phyloP scores from a whole-genome alignment of 2,113 vertebrate species.

The Ellobius talpinus region DNA sequence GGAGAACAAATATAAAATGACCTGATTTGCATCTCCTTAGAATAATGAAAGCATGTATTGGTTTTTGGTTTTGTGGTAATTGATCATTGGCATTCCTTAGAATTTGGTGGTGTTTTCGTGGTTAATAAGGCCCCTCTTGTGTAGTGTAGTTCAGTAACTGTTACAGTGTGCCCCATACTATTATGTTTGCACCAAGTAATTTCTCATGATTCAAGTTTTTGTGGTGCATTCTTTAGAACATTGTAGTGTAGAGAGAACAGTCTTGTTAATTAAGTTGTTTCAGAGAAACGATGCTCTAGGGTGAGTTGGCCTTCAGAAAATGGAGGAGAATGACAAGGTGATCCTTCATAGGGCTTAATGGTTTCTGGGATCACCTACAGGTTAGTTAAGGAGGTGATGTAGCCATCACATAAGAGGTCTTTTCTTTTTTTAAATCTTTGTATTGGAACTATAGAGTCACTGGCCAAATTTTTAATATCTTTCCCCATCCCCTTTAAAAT shows the following conservation, averaged over 20 bases:
- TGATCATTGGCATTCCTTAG: slow-evolving; percentile 20
- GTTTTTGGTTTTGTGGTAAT: slow-evolving; percentile 42
- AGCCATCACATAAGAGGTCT: background rate
- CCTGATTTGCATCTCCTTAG: background rate
- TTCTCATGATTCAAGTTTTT: slow-evolving; percentile 32
- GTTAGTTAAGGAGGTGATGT: slow-evolving; percentile 35
- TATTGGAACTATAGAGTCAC: background rate
- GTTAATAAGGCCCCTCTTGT: slow-evolving; percentile 1
- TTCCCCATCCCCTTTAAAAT: background rate
- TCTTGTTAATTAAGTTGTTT: slow-evolving; percentile 44
- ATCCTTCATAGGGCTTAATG: background rate
- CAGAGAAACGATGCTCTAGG: background rate
- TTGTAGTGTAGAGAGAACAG: background rate
- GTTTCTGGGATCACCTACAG: background rate
- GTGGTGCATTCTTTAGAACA: background rate
- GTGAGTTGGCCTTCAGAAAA: slow-evolving; percentile 12
- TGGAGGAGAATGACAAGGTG: background rate
- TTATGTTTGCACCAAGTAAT: background rate
- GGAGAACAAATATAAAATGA: slow-evolving; percentile 25
- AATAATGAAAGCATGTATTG: slow-evolving; percentile 21
- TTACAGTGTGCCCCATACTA: background rate
- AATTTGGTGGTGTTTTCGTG: slow-evolving; percentile 30
- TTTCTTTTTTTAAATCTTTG: background rate
- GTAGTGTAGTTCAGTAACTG: background rate
- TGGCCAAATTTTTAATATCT: background rate